A percentile compares a stretch with the other conserved stretches of the same genome.
phyloP scores from a whole-genome alignment of 2,113 vertebrate species.

The Oceanodroma tethys region DNA sequence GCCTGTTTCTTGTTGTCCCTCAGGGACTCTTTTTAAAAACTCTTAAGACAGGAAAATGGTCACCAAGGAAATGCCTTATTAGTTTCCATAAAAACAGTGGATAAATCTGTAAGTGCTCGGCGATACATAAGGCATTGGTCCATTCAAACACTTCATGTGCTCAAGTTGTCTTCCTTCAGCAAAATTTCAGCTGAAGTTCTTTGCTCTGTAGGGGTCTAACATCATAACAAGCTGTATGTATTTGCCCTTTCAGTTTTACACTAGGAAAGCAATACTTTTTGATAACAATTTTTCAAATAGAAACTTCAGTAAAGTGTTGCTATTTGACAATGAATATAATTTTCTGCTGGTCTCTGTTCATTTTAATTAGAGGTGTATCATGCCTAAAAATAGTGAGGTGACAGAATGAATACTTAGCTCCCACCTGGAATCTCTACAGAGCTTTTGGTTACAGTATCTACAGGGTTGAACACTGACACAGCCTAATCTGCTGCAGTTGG shows the following conservation, averaged over 20 bases:
- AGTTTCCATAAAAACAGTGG: neutral
- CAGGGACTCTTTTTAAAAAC: neutral
- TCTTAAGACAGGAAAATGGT: neutral
- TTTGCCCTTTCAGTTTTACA: neutral
- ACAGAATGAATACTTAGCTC: neutral
- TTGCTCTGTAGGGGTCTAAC: neutral
- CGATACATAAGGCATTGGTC: neutral
- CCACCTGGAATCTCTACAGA: neutral
- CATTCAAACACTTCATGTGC: neutral
- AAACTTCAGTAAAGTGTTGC: neutral
- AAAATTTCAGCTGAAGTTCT: neutral
- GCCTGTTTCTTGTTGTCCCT: neutral
- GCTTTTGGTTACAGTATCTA: neutral
- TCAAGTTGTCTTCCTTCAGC: neutral
- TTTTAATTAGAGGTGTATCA: neutral
- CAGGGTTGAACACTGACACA: neutral
- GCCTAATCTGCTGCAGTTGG: neutral
- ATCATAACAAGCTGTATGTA: neutral
- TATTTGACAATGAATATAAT: neutral
- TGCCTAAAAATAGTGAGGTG: neutral
- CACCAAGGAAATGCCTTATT: neutral
- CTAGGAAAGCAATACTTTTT: neutral
- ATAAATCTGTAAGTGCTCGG: neutral
- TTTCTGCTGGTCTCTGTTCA: neutral
- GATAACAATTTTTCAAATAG: neutral